A percentile compares a stretch with the other conserved stretches of the same genome.
Conservation (phyloP, 2,113 vertebrate species). For the Ciconia boyciana region DNA sequence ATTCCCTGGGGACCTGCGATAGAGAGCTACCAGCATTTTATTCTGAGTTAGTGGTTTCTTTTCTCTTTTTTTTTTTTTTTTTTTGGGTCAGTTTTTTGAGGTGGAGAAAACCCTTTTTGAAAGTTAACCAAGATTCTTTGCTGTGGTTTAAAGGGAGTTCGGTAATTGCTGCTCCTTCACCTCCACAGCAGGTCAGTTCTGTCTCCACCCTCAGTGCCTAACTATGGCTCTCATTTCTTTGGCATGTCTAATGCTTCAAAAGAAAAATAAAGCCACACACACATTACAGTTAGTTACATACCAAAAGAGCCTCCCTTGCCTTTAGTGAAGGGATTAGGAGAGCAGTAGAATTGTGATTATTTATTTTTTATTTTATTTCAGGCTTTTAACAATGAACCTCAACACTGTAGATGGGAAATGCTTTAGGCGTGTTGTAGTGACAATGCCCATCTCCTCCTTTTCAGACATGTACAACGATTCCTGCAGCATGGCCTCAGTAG, state of each 20-base stretch:
- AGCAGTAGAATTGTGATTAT: not conserved
- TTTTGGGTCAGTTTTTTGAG: not conserved
- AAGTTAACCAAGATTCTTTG: not conserved
- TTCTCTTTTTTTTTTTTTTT: not conserved
- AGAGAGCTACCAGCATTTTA: not conserved
- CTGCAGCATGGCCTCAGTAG: conserved; percentile 74
- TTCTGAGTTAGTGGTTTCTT: not conserved
- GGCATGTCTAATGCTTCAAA: not conserved
- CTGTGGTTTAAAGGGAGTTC: not conserved
- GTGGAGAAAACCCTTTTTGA: not conserved
- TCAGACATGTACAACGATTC: conserved; percentile 81
- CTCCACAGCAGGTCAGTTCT: not conserved
- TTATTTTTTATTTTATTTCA: not conserved
- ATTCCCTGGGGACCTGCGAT: not conserved
- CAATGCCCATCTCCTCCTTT: conserved; percentile 28
- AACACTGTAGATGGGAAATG: not conserved
- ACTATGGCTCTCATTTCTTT: not conserved
- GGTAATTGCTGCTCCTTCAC: not conserved
- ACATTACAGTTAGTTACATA: not conserved
- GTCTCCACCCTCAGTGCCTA: not conserved
- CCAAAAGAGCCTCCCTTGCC: not conserved
- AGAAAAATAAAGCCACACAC: not conserved
- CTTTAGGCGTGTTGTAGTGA: not conserved
- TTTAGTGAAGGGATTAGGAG: not conserved
- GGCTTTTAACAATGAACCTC: not conserved